A percentile compares a stretch with the other conserved stretches of the same genome.
phyloP scores from a whole-genome alignment of 2,113 vertebrate genomes.

The Leptobrachium leishanense region DNA sequence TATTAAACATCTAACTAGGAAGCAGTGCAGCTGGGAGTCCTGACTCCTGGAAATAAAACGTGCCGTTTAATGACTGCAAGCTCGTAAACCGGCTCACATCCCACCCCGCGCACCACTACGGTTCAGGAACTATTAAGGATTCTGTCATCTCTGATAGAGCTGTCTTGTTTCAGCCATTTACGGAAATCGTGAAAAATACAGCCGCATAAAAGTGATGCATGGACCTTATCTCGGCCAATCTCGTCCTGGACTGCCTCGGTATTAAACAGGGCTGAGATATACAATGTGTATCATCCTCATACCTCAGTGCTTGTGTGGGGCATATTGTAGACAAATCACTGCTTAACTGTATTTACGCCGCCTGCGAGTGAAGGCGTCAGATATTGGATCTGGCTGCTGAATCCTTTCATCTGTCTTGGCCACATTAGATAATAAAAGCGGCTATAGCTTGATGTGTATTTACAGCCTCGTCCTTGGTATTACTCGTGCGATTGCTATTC shows the following conservation, averaged over 20 bases:
- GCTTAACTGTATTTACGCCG: slow-evolving; percentile 54
- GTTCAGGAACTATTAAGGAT: slow-evolving; percentile 65
- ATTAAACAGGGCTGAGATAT: slow-evolving; percentile 58
- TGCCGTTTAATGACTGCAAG: slow-evolving; percentile 4
- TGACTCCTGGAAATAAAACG: not conserved
- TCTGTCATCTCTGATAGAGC: slow-evolving; percentile 63
- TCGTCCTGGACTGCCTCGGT: slow-evolving; percentile 59
- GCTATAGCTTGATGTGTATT: slow-evolving; percentile 49
- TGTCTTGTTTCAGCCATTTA: slow-evolving; percentile 65
- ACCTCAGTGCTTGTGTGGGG: slow-evolving; percentile 53
- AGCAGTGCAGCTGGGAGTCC: not conserved
- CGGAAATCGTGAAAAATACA: slow-evolving; percentile 65
- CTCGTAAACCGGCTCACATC: slow-evolving; percentile 56
- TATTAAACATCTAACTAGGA: too few relatives aligned
- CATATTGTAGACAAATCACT: slow-evolving; percentile 57
- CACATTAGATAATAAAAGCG: slow-evolving; percentile 62
- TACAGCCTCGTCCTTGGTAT: not conserved
- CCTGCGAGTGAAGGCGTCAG: slow-evolving; percentile 66
- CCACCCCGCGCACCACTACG: slow-evolving; percentile 54
- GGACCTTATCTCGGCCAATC: slow-evolving; percentile 59
- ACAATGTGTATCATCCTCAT: slow-evolving; percentile 56
- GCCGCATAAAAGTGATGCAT: slow-evolving; percentile 68
- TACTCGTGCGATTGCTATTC: not conserved
- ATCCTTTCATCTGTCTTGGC: slow-evolving; percentile 56
- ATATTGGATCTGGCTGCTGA: slow-evolving; percentile 57